Conservation (phyloP, 2,888 invertebrate species). For the Lamellibrachia satsuma region DNA sequence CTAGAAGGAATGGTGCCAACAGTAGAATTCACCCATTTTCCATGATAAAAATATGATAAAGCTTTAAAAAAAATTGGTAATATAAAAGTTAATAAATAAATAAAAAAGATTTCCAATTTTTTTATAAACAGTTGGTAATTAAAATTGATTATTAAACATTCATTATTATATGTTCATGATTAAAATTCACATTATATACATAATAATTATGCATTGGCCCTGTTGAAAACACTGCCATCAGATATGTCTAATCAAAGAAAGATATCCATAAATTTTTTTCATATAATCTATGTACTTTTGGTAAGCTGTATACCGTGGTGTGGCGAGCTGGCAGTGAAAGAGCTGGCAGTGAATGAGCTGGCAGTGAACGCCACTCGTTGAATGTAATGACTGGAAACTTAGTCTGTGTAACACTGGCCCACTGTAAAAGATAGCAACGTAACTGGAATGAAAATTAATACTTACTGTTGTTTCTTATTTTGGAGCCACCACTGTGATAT, state of each 20-base stretch:
- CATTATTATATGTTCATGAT: not conserved
- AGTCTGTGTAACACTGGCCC: not conserved
- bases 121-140: not conserved
- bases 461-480: not conserved
- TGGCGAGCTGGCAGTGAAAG: not conserved
- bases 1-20: not conserved
- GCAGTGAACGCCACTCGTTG: not conserved
- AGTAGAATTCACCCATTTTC: no score
- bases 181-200: not conserved
- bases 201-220: not conserved
- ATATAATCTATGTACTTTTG: not conserved
- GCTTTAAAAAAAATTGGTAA: no score
- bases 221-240: not conserved
- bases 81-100: not conserved
- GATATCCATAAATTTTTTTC: not conserved
- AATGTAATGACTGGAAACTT: not conserved
- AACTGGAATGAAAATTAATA: not conserved
- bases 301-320: not conserved
- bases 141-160: not conserved
- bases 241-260: not conserved
- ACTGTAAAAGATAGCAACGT: not conserved
- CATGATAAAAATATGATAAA: no score
- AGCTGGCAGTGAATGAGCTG: no score
- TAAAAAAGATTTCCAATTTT: not conserved
- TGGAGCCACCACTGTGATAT: not conserved